These are phyloP conservation scores for Nymphalis urticae DNA, from an alignment of 2,888 invertebrate species.

Conservation along the genomic window DNA sequence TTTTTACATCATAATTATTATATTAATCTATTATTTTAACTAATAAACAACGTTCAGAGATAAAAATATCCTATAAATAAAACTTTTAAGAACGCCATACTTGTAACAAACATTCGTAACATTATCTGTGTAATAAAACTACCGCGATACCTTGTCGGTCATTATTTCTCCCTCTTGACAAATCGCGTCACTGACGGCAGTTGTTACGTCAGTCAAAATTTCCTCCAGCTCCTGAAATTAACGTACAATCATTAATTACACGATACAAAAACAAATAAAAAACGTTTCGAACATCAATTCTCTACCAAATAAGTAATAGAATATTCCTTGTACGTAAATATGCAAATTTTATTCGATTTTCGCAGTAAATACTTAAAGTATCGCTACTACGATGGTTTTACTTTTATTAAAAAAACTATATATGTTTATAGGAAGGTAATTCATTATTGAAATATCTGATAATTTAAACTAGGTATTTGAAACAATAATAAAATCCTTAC, in stretches of 20 bases:
- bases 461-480: too few species aligned
- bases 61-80: too few species aligned
- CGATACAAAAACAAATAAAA: slow-evolving; percentile 9
- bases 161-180: slow-evolving; percentile 93
- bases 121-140: slow-evolving; percentile 1
- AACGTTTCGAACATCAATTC: background rate
- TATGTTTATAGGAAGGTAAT: too few species aligned
- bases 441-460: too few species aligned
- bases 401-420: too few species aligned
- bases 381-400: too few species aligned
- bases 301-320: slow-evolving; percentile 12
- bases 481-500: too few species aligned
- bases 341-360: background rate
- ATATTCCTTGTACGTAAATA: slow-evolving; percentile 6
- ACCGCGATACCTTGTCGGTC: slow-evolving; percentile 85
- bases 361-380: too few species aligned
- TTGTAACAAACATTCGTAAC: background rate
- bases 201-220: slow-evolving; percentile 93
- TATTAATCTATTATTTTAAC: too few species aligned
- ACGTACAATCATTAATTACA: slow-evolving; percentile 31
- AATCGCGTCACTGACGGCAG: slow-evolving; percentile 92
- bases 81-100: too few species aligned
- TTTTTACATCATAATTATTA: too few species aligned
- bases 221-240: slow-evolving; percentile 93
- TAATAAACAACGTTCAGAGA: too few species aligned